Base-by-base conservation (phyloP, 1,140 invertebrate species). In the Pachyrhynchus sulphureomaculatus region DNA sequence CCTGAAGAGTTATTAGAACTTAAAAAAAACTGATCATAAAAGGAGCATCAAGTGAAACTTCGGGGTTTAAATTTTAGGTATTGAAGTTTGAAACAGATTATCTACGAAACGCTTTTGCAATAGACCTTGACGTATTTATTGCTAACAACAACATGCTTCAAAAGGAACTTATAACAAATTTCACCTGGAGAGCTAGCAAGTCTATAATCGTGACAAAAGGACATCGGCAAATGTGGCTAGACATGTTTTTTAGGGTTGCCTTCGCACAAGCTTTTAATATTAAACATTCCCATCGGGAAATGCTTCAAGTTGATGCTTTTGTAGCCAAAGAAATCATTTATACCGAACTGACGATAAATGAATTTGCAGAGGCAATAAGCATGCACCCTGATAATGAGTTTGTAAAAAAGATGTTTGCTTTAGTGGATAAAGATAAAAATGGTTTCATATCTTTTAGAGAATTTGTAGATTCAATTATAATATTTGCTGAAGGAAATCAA, bases 401-500 rank as follows among this genome's bases (percentile, higher is more conserved):
- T 72, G 81, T 86, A 4, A 77, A 79, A 51, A 77, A 77, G 72
- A 84, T 87, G 80, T 88, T 88, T 68, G 66, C 76, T 18, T 66
- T 87, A n/a, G 79, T 86, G 29, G 86, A 87, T 68, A 80, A 80
- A 23, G 83, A 87, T 66, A 76, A 78, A 53, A 86, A 84, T 72
- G 85, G 85, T 12, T 87, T 83, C 70, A 84, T 88, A 52, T 85
- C 83, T 1, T 86, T 87, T 68, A 71, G 83, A 39, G 85, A 87
- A 70, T 86, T 88, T 69, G 72, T 86, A 13, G 81, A 85, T 70
- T 80, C 86, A 63, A 77, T 87, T 39, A 78, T 85, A 0, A 80
- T 87, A 55, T 85, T 87, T 73, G 77, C 84, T 0, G 83, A 86
- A 74, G 73, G 72, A 34, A 76, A 67, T 42, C 77, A 80, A 5